Evolutionary conservation across 2,888 invertebrate species (phyloP), one percentile per base, ranked within the genome.

Genomic region (Antheraea yamamai): DNA sequence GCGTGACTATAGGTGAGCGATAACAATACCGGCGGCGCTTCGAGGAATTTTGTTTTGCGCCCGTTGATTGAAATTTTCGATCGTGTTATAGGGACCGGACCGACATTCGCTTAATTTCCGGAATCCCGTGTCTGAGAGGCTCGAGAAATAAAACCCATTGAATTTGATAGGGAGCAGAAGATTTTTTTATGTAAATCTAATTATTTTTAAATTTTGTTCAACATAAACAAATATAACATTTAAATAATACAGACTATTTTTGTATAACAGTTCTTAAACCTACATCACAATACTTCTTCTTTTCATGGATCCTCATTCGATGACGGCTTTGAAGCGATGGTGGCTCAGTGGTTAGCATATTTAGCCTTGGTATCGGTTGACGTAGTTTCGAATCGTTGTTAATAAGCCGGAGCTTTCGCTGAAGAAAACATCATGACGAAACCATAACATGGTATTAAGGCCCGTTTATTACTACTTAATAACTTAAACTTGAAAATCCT

Each of bases 1-100:
- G 47, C 61, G 58, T 47, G 72, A 71, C 74, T 75, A 51, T 70
- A 70, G 35, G 20, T 35, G 39, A n/a, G 18, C 39, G 70, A 70
- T 70, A 70, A 70, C 39, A 70, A 70, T 39, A 70, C 55, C 70
- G 47, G 47, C 47, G 39, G 70, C 39, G 20, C 39, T 39, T 39
- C 39, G 70, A 20, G n/a, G 39, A 39, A 39, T 70, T 70, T 10
- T 70, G 68, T 39, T 70, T 35, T 39, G 8, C 68, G 20, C 7
- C 39, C 10, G 39, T n/a, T 20, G 39, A 70, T 70, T 39, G 70
- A 70, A 70, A 39, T 70, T 70, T 70, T 39, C 70, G 39, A 70
- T 39, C 20, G 35, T 70, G 39, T 39, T 70, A n/a, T 39, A 70
- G 14, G n/a, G 20, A 66, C 30, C 64, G 64, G 30, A 30, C 64